phyloP scores from a whole-genome alignment of 2,797 vertebrate species.

The Haliaeetus albicilla region DNA sequence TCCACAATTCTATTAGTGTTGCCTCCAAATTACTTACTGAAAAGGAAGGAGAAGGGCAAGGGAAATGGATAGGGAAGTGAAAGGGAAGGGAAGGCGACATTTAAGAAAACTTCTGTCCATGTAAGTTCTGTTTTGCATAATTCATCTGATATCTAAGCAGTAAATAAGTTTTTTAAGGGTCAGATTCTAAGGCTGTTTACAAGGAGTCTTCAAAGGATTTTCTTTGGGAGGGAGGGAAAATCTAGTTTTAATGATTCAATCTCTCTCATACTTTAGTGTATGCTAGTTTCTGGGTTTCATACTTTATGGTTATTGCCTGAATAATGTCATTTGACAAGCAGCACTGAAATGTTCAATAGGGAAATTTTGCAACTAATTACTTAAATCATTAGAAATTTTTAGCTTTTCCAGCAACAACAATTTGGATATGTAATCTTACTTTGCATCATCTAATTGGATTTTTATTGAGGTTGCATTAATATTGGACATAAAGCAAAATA shows the following conservation, averaged over 20 bases:
- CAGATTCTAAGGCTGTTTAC: conserved; percentile 20
- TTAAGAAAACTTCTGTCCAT: not conserved
- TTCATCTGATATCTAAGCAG: conserved; percentile 2
- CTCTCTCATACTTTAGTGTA: not conserved
- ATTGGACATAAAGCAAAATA: not conserved
- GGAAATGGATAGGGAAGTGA: not conserved
- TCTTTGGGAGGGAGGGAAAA: not conserved
- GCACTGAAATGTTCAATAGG: conserved; percentile 1
- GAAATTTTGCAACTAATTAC: conserved; percentile 42
- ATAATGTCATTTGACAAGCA: conserved; percentile 44
- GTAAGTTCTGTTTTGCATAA: not conserved
- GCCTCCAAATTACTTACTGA: not conserved
- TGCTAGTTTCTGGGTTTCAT: not conserved
- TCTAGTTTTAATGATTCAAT: conserved; percentile 54
- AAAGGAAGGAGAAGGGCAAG: not conserved
- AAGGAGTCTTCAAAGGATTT: not conserved
- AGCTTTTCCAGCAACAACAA: not conserved
- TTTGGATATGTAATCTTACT: not conserved
- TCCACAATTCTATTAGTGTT: not conserved
- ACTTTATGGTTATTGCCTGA: conserved; percentile 28
- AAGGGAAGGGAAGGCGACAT: not conserved
- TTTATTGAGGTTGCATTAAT: not conserved
- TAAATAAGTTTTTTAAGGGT: conserved; percentile 42
- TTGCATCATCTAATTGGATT: not conserved
- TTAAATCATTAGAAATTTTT: conserved; percentile 13